Evolutionary conservation across 2,797 vertebrate genomes (phyloP).

Genomic region (Halcyon chelicuti): DNA sequence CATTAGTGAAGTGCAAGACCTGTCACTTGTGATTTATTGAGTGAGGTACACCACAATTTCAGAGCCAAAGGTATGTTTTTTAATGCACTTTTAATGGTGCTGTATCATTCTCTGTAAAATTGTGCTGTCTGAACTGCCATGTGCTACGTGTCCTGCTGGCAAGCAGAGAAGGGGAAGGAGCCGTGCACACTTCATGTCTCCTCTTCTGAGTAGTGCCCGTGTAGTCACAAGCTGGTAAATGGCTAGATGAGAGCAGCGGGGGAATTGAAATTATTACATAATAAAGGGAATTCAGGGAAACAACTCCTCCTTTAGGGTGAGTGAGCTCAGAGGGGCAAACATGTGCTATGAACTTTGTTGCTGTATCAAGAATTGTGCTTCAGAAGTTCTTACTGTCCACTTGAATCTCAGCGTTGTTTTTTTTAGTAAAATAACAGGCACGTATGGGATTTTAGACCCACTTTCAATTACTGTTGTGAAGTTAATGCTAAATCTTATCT

Average conservation of each 20-base stretch:
- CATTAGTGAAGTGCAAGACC: background rate
- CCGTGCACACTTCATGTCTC: rapidly evolving
- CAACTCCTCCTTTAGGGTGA: background rate
- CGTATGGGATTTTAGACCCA: background rate
- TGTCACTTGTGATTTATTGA: constrained; percentile 30
- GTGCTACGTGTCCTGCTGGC: background rate
- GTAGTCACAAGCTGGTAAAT: background rate
- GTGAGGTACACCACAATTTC: background rate
- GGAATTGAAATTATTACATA: background rate
- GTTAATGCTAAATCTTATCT: background rate
- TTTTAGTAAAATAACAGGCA: background rate
- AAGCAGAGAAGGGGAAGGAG: background rate
- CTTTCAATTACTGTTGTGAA: background rate
- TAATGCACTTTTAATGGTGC: background rate
- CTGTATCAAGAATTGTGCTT: background rate
- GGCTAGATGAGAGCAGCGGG: background rate
- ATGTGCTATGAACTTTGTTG: background rate
- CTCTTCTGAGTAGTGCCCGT: background rate
- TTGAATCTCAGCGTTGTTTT: background rate
- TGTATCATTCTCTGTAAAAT: background rate
- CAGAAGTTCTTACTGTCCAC: background rate
- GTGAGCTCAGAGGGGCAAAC: background rate
- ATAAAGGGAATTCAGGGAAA: background rate
- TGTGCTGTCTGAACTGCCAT: background rate
- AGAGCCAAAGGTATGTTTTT: background rate